Percentiles rank a stretch among this genome's conserved stretches.
phyloP scores from a whole-genome alignment of 2,113 vertebrate species.

The Martes martes region DNA sequence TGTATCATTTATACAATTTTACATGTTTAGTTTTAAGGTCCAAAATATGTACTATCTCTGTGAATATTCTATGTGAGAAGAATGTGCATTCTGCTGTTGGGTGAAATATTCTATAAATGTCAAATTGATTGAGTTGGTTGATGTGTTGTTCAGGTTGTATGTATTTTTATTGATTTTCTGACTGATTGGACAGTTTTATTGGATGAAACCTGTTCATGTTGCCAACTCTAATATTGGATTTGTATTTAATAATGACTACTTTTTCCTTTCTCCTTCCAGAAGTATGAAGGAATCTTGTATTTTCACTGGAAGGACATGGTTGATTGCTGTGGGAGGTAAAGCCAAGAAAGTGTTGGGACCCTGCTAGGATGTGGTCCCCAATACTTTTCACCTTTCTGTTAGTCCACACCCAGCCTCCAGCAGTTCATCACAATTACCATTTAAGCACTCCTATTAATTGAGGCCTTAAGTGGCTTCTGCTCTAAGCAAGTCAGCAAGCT shows the following conservation, averaged over 20 bases:
- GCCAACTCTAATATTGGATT: background rate
- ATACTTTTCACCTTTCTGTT: background rate
- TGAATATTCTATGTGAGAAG: background rate
- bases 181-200: background rate
- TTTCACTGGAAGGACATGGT: background rate
- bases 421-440: background rate
- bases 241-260: background rate
- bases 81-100: background rate
- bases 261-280: background rate
- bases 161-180: background rate
- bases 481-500: accelerated
- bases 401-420: background rate
- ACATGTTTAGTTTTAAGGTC: background rate
- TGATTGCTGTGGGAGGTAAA: background rate
- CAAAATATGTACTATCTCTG: background rate
- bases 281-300: background rate
- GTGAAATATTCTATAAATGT: background rate
- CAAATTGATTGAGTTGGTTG: background rate
- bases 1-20: background rate
- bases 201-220: background rate
- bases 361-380: background rate
- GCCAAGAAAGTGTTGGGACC: accelerated
- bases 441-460: accelerated
- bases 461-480: background rate
- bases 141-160: background rate